These are phyloP conservation scores for Saccopteryx bilineata DNA, from an alignment of 2,113 vertebrate species.

Conservation along the genomic window DNA sequence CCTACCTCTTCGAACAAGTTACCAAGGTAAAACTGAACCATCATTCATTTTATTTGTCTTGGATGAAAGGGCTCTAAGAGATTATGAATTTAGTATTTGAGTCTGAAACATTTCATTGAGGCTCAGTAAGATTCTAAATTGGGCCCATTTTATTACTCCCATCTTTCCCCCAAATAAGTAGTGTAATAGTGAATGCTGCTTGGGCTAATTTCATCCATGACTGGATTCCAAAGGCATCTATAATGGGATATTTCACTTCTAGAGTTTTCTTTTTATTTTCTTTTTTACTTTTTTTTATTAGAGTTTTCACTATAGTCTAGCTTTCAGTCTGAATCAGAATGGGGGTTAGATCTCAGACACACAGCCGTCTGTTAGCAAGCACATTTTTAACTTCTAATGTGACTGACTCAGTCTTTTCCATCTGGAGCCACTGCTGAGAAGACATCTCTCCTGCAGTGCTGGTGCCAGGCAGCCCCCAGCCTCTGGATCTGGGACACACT, in stretches of 20 bases:
- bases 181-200: not conserved
- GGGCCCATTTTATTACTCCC: conserved; percentile 11
- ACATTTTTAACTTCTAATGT: not conserved
- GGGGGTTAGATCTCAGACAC: not conserved
- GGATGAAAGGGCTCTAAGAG: conserved; percentile 37
- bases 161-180: not conserved
- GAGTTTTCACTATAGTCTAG: not conserved
- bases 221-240: not conserved
- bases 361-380: not conserved
- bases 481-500: not conserved
- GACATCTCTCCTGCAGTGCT: not conserved
- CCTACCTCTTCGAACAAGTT: conserved; percentile 95
- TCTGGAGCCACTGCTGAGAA: not conserved
- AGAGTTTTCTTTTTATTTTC: not conserved
- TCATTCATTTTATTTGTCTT: not conserved
- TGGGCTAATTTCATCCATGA: conserved; percentile 19
- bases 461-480: not conserved
- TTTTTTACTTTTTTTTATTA: not conserved
- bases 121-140: conserved; percentile 54
- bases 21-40: conserved; percentile 87
- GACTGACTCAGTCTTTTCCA: not conserved
- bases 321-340: not conserved
- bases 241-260: not conserved
- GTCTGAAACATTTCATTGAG: conserved; percentile 48
- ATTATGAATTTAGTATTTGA: conserved; percentile 36